Conservation (phyloP, 2,113 vertebrate species). For the Desmodus rotundus region DNA sequence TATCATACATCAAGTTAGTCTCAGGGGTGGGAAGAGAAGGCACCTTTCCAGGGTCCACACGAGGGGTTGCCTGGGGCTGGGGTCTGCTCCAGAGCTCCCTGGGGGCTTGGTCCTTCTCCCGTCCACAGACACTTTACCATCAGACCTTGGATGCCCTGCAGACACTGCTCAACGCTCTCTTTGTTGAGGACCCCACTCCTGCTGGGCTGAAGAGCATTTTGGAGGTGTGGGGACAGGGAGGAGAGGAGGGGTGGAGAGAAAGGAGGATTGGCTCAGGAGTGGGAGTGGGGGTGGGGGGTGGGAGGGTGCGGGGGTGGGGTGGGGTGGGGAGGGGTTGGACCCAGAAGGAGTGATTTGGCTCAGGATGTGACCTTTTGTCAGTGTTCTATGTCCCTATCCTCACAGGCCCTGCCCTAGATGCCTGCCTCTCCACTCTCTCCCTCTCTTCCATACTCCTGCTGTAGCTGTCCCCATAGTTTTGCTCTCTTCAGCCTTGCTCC, state of each 20-base stretch:
- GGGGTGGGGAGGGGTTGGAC: too few species aligned
- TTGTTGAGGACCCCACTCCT: conserved; percentile 61
- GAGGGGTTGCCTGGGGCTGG: not conserved
- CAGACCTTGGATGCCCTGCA: conserved; percentile 68
- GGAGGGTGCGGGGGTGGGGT: not conserved
- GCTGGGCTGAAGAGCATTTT: conserved; percentile 63
- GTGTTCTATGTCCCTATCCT: not conserved
- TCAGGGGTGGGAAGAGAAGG: not conserved
- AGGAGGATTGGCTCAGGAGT: not conserved
- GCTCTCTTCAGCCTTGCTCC: not conserved
- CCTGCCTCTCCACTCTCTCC: rapidly evolving
- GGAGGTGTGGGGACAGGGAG: conserved; percentile 45
- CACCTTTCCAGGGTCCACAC: not conserved
- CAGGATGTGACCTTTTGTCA: not conserved
- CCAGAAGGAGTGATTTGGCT: not conserved
- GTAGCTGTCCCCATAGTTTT: not conserved
- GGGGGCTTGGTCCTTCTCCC: not conserved
- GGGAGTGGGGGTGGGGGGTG: too few species aligned
- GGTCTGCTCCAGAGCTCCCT: not conserved
- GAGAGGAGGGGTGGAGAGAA: not conserved
- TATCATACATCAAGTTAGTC: not conserved
- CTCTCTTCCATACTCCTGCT: rapidly evolving
- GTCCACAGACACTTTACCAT: conserved; percentile 48
- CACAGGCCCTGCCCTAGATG: not conserved
- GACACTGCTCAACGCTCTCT: conserved; percentile 60